Evolutionary conservation across 2,888 invertebrate species (phyloP), one percentile per base, ranked within the genome.

Genomic region (Archips crataeganus): DNA sequence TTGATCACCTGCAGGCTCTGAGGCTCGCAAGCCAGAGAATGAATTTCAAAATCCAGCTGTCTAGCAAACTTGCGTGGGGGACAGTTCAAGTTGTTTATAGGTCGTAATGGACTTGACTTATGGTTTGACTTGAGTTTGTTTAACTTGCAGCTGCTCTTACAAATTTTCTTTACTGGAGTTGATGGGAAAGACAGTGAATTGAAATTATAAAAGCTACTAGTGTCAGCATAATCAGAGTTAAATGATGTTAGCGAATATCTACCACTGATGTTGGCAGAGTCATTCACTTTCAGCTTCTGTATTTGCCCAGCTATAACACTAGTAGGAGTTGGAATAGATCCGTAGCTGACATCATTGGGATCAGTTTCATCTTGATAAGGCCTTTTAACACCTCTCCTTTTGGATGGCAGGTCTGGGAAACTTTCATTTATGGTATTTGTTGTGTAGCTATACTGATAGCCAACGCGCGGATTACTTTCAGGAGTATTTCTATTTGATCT

Each of bases 271-370:
- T 81, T 76, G 75, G 80, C 87, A 84, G 75, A 84, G 78, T 92
- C 93, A 84, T 85, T 89, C 3, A 94, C 90, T 78, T 89, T 87
- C 36, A 94, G 80, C 71, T 84, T 90, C 77, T 89, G 85, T 75
- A 94, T 88, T 78, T 90, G 89, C 13, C 92, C 91, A 57, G 93
- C 89, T 80, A 94, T 92, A 45, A 87, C 82, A 79, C 88, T 93
- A 45, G 93, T 94, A 71, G 94, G 94, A 59, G 94, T 94, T 70
- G 87, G 86, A 42, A 86, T 80, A 39, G 86, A 82, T 42, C 77
- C 80, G 70, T 77, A 78, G 70, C 76, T 82, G 70, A 78, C 76
- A 15, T 85, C 83, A 63, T 78, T 76, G 68, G 79, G 80, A 45
- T 87, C 88, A 65, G 77, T 71, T 76, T 85, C 87, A n/a, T 85